A percentile compares a stretch with the other conserved stretches of the same genome.
Evolutionary conservation across 2,113 vertebrate genomes (phyloP).

Genomic region (Merops nubicus): DNA sequence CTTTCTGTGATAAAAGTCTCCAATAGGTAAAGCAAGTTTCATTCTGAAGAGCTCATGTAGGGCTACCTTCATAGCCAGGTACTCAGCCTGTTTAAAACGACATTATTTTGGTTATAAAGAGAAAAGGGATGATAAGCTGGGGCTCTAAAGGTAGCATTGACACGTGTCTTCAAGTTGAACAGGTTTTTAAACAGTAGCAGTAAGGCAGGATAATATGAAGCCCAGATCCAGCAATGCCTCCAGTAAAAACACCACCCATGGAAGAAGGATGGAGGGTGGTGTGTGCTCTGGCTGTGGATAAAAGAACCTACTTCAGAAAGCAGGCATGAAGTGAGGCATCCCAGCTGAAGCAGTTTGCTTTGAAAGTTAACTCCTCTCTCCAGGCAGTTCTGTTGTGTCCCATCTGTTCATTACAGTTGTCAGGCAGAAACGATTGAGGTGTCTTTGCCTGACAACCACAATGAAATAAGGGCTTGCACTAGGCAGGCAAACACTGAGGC

Average conservation of each 20-base stretch:
- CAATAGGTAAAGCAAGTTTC: background rate
- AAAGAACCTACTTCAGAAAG: slow-evolving; percentile 60
- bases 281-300: slow-evolving; percentile 66
- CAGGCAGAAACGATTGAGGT: background rate
- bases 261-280: slow-evolving; percentile 24
- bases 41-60: background rate
- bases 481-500: background rate
- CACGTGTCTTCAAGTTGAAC: slow-evolving; percentile 40
- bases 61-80: background rate
- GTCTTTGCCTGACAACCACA: background rate
- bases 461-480: background rate
- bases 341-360: slow-evolving; percentile 35
- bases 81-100: background rate
- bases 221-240: slow-evolving; percentile 24
- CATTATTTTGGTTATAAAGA: background rate
- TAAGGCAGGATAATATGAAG: slow-evolving; percentile 14
- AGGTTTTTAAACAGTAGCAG: slow-evolving; percentile 49
- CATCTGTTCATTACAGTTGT: background rate
- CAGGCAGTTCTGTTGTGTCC: slow-evolving; percentile 20
- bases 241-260: slow-evolving; percentile 55
- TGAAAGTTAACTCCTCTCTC: slow-evolving; percentile 42
- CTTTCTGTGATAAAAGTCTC: background rate
- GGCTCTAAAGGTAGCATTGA: background rate
- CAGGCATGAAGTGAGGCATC: slow-evolving; percentile 36
- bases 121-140: background rate